Evolutionary conservation across 2,797 vertebrate genomes (phyloP).

Genomic region (Molossus molossus): DNA sequence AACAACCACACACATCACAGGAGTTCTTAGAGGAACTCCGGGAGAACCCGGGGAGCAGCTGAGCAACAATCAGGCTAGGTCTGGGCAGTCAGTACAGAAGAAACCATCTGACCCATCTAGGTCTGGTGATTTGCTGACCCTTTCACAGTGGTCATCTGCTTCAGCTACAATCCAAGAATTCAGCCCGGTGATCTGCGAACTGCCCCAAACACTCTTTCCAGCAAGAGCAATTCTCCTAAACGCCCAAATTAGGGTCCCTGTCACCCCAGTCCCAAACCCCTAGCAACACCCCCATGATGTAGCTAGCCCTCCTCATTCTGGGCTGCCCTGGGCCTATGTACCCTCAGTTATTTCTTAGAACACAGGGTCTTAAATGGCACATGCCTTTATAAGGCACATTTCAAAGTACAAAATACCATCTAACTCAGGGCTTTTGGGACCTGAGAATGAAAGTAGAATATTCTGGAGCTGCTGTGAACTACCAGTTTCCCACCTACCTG

Average conservation of each 20-base stretch:
- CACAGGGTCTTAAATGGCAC: neutral
- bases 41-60: conserved; percentile 60
- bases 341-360: conserved; percentile 13
- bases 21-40: conserved; percentile 61
- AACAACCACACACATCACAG: conserved; percentile 80
- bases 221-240: conserved; percentile 14
- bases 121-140: conserved; percentile 56
- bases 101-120: conserved; percentile 49
- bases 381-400: conserved; percentile 58
- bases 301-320: neutral
- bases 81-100: conserved; percentile 12
- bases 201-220: conserved; percentile 13
- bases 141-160: conserved; percentile 60
- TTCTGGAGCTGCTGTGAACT: neutral
- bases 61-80: neutral
- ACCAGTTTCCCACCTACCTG: conserved; percentile 30
- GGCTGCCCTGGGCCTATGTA: conserved; percentile 6
- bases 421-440: conserved; percentile 45
- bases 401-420: conserved; percentile 61
- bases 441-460: conserved; percentile 35
- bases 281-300: neutral
- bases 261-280: neutral
- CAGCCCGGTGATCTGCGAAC: conserved; percentile 31
- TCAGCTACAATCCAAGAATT: conserved; percentile 64
- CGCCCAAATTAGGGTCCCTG: neutral